Evolutionary conservation across 1,140 invertebrate species (phyloP).

Genomic region (Heliconius congener): DNA sequence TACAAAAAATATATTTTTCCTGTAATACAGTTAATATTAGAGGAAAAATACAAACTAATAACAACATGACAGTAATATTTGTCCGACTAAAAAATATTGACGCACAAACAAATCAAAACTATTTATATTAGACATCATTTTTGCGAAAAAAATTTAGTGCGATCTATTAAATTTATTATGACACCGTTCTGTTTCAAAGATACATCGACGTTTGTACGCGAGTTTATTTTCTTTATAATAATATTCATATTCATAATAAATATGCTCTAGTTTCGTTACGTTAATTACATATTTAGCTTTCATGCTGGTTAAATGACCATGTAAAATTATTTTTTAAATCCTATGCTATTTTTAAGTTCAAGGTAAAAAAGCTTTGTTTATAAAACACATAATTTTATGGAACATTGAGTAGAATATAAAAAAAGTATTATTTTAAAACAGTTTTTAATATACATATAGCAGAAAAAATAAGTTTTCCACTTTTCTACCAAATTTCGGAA

Average conservation of each 20-base stretch:
- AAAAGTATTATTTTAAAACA: no score
- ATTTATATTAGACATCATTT: not conserved
- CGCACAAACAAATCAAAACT: not conserved
- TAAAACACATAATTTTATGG: no score
- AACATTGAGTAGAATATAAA: no score
- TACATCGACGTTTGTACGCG: constrained; percentile 6
- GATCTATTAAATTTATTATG: constrained; percentile 11
- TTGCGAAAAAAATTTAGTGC: not conserved
- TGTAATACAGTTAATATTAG: no score
- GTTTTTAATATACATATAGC: no score
- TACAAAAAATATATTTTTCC: no score
- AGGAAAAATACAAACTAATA: no score
- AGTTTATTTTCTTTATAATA: constrained; percentile 5
- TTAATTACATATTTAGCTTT: not conserved
- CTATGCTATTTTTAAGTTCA: no score
- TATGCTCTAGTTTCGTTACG: not conserved
- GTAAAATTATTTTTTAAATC: not conserved
- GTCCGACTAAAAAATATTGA: not conserved
- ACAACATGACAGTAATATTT: not conserved
- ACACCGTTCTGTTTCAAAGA: not conserved
- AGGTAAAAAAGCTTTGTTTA: no score
- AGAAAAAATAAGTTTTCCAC: no score
- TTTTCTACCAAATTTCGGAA: no score
- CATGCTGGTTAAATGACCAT: not conserved
- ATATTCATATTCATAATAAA: constrained; percentile 8